Conservation (phyloP, 2,797 vertebrate species). For the Amblyraja radiata region DNA sequence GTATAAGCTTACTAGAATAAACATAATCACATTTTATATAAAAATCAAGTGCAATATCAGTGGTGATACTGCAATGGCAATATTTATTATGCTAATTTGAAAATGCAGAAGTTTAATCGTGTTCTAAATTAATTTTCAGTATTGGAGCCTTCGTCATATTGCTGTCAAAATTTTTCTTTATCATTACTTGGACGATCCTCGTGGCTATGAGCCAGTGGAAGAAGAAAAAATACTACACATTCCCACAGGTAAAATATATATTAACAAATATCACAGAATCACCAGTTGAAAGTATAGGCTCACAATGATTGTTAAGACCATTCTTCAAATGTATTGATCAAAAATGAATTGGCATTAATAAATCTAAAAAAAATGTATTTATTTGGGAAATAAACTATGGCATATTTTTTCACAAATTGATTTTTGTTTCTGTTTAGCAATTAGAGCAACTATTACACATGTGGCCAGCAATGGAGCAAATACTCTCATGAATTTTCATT, state of each 20-base stretch:
- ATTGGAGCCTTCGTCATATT: constrained; percentile 57
- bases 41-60: background rate
- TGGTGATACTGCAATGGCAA: background rate
- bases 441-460: background rate
- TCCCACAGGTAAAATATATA: constrained; percentile 9
- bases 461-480: background rate
- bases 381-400: background rate
- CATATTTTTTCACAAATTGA: background rate
- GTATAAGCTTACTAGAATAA: background rate
- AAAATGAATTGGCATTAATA: background rate
- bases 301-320: background rate
- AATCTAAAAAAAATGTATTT: background rate
- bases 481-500: background rate
- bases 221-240: background rate
- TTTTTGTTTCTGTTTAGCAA: background rate
- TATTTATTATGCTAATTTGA: background rate
- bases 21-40: background rate
- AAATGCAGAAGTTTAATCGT: background rate
- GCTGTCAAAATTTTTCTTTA: constrained; percentile 58
- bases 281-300: background rate
- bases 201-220: background rate
- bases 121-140: constrained; percentile 43
- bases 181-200: constrained; percentile 57
- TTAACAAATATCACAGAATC: background rate
- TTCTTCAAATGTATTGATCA: background rate